A percentile compares a stretch with the other conserved stretches of the same genome.
phyloP scores from a whole-genome alignment of 2,113 vertebrate genomes.

The Pelodiscus sinensis region DNA sequence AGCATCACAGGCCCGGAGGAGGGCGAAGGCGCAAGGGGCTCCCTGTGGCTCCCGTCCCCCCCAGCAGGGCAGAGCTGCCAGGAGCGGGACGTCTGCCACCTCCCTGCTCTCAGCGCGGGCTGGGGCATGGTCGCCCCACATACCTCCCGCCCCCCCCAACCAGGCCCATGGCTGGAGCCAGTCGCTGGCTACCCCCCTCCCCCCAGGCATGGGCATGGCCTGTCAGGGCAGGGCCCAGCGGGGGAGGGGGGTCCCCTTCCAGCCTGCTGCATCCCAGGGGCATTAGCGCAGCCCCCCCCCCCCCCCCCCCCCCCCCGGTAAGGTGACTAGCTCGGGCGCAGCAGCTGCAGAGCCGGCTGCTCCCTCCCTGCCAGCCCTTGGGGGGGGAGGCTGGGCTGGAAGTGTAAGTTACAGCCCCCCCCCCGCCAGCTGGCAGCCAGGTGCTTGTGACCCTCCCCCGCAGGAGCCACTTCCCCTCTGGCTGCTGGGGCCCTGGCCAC shows the following conservation, averaged over 20 bases:
- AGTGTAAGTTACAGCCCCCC: too few species aligned
- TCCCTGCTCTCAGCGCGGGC: too few species aligned
- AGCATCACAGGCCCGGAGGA: background rate
- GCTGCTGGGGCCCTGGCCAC: too few species aligned
- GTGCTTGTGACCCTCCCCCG: too few species aligned
- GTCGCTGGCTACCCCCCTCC: too few species aligned
- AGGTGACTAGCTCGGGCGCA: background rate
- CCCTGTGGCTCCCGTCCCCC: background rate
- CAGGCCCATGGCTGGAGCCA: background rate
- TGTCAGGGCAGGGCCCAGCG: too few species aligned
- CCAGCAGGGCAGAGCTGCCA: background rate
- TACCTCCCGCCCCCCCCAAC: too few species aligned
- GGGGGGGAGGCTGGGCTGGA: background rate
- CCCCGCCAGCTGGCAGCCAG: too few species aligned
- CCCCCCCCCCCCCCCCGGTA: fast-evolving
- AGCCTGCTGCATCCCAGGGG: constrained; percentile 23
- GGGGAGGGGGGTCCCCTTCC: background rate
- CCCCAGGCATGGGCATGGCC: too few species aligned
- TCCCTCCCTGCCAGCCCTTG: too few species aligned
- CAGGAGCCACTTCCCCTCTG: too few species aligned
- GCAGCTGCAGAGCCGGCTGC: background rate
- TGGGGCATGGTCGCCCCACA: background rate
- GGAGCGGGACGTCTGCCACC: too few species aligned
- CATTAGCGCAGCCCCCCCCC: fast-evolving
- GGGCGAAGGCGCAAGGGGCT: background rate